Evolutionary conservation across 2,888 invertebrate genomes (phyloP).

Genomic region (Pteria penguin): DNA sequence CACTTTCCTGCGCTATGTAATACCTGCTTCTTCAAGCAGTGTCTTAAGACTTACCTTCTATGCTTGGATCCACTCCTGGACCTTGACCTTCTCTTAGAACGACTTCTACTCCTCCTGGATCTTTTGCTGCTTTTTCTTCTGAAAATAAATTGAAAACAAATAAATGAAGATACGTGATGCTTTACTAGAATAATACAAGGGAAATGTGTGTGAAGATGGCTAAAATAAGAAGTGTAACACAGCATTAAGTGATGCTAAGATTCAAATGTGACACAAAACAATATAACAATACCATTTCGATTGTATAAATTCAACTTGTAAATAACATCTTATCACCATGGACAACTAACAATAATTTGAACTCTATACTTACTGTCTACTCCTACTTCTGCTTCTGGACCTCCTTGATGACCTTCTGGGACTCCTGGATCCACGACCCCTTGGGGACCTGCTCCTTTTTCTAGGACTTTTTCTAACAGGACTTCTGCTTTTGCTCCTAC

Average conservation of each 20-base stretch:
- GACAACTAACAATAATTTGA: neutral
- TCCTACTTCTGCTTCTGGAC: slow-evolving; percentile 34
- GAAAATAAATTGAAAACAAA: too few species aligned
- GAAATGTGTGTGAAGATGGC: too few species aligned
- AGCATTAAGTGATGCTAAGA: too few species aligned
- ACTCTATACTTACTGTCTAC: slow-evolving; percentile 34
- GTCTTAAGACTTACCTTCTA: slow-evolving; percentile 56
- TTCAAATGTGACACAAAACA: too few species aligned
- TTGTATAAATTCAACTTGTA: too few species aligned
- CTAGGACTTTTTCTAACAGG: slow-evolving; percentile 22
- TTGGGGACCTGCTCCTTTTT: slow-evolving; percentile 30
- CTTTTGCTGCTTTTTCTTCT: slow-evolving; percentile 53
- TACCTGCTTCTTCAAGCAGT: too few species aligned
- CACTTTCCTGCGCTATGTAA: too few species aligned
- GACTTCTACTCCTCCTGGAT: slow-evolving; percentile 54
- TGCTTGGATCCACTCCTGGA: slow-evolving; percentile 80
- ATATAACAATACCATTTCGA: too few species aligned
- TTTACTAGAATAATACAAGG: too few species aligned
- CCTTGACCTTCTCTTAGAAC: slow-evolving; percentile 69
- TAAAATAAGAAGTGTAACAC: too few species aligned
- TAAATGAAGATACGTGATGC: too few species aligned
- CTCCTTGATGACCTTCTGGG: slow-evolving; percentile 31
- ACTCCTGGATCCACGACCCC: slow-evolving; percentile 28
- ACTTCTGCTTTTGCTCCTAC: slow-evolving; percentile 40
- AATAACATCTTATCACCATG: too few species aligned